Percentiles rank a stretch among this genome's conserved stretches.
phyloP scores from a whole-genome alignment of 2,888 invertebrate genomes.

The Vannuccia rotundouncinata region DNA sequence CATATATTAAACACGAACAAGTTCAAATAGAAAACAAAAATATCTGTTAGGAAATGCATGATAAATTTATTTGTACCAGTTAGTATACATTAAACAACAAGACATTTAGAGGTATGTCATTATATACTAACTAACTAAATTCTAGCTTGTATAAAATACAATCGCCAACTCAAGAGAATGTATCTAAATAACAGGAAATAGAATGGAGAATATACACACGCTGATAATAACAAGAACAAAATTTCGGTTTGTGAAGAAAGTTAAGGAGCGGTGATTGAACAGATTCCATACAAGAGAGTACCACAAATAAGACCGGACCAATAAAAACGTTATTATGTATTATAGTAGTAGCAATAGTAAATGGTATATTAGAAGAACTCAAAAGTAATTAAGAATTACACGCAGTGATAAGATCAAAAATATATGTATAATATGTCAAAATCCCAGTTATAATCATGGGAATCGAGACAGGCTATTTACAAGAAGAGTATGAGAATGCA shows the following conservation, averaged over 20 bases:
- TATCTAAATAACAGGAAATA: neutral
- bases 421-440: too few species aligned
- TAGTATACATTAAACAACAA: constrained; percentile 17
- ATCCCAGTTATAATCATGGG: neutral
- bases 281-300: neutral
- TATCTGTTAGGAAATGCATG: constrained; percentile 1
- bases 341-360: neutral
- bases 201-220: constrained; percentile 14
- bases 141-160: neutral
- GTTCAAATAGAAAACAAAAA: neutral
- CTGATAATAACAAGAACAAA: constrained; percentile 22
- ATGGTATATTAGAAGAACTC: neutral
- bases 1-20: neutral
- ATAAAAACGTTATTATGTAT: neutral
- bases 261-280: neutral
- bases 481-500: neutral
- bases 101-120: neutral
- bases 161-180: constrained; percentile 1
- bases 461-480: neutral
- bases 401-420: constrained; percentile 20
- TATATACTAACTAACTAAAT: constrained; percentile 7
- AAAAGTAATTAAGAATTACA: constrained; percentile 8
- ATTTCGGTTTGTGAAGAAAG: neutral
- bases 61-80: constrained; percentile 19
- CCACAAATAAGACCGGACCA: constrained; percentile 13